Base-by-base conservation (phyloP, 1,140 invertebrate species). In the Leptonema lineaticorne region DNA sequence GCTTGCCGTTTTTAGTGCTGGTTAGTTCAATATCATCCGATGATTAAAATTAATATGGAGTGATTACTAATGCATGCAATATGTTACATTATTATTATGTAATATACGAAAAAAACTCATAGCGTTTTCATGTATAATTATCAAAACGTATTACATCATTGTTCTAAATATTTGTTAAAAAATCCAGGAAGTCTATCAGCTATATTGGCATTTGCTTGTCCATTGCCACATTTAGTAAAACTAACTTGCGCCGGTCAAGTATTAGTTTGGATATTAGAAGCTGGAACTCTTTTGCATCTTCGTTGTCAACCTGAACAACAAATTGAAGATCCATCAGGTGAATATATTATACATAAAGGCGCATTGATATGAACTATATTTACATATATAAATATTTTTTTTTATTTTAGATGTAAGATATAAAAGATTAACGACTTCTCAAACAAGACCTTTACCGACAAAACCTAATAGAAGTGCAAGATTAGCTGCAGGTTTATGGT, bases 201-300 rank as follows among this genome's bases (percentile, higher is more conserved):
- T 33, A 88, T 88, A 72, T 74, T 89, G 64, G 87, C 87, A 1
- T 88, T 88, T 73, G 86, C 87, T 11, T 88, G 87, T 75, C 87
- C 87, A 0, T 69, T 89, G 68, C 77, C 79, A 2, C 81, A 82
- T 64, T 79, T 83, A 78, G 81, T 83, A 69, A 82, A 80, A 16
- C 67, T 83, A 46, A 81, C 82, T 76, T 81, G 82, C 57, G 81
- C 78, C 3, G 81, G 81, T 58, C 81, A 82, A 69, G 74, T 83
- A 62, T 71, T 83, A 24, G 77, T 79, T 9, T 80, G 81, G 69
- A 74, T 76, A 2, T 77, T 83, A 56, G 78, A 83, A 70, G 78
- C 81, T 3, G 78, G 78, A 9, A 77, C 79, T 60, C 79, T 79
- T 33, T 79, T 79, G 14, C 75, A 82, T 24, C 78, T 83, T 76